A percentile compares a stretch with the other conserved stretches of the same genome.
phyloP scores from a whole-genome alignment of 2,888 invertebrate species.

The Baccha elongata region DNA sequence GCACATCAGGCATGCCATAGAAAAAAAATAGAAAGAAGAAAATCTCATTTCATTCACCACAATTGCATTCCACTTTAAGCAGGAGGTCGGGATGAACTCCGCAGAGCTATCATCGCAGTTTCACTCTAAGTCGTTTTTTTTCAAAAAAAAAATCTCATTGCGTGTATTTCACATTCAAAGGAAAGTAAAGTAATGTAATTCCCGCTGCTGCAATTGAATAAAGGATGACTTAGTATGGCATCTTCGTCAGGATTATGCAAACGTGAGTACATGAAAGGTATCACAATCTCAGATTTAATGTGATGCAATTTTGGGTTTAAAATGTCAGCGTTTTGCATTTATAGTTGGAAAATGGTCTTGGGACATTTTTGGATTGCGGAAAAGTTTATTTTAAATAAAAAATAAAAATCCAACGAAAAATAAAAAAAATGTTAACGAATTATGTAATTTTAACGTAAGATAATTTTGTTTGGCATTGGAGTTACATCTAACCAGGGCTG shows the following conservation, averaged over 20 bases:
- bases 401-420: too few species aligned
- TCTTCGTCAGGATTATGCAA: constrained; percentile 18
- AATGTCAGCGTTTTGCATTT: not conserved
- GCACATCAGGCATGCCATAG: not conserved
- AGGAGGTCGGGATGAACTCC: constrained; percentile 1
- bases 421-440: too few species aligned
- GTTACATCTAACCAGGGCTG: too few species aligned
- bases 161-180: constrained; percentile 27
- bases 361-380: not conserved
- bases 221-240: constrained; percentile 16
- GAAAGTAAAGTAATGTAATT: constrained; percentile 39
- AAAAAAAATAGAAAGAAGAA: not conserved
- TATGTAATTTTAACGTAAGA: too few species aligned
- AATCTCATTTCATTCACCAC: not conserved
- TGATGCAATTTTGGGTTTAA: constrained; percentile 19
- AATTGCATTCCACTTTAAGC: not conserved
- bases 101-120: not conserved
- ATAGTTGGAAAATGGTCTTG: not conserved
- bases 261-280: not conserved
- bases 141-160: constrained; percentile 9
- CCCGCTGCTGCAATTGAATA: constrained; percentile 23
- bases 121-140: not conserved
- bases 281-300: not conserved
- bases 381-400: too few species aligned
- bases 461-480: too few species aligned